phyloP scores from a whole-genome alignment of 2,888 invertebrate genomes.

The Anarsia innoxiella region DNA sequence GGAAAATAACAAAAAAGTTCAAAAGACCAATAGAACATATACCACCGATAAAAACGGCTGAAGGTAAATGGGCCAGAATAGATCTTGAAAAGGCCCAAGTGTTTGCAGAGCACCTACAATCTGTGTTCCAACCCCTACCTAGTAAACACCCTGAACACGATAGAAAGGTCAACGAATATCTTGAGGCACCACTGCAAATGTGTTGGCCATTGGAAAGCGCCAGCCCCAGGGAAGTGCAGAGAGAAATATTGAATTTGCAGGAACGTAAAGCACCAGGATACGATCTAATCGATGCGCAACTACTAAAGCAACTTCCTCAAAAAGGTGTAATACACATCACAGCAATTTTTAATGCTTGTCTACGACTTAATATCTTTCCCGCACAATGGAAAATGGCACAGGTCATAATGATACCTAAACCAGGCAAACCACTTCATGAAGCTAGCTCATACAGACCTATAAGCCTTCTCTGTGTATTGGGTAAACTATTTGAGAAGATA shows the following conservation, averaged over 20 bases:
- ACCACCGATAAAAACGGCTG: background rate
- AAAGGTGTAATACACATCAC: background rate
- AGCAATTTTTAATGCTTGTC: background rate
- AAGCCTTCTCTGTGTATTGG: background rate
- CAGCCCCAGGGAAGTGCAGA: background rate
- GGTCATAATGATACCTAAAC: background rate
- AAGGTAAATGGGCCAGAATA: background rate
- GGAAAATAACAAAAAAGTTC: background rate
- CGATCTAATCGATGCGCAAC: background rate
- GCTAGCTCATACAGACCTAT: background rate
- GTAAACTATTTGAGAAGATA: background rate
- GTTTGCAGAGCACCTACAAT: background rate
- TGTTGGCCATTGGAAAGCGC: background rate
- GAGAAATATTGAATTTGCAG: background rate
- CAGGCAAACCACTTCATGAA: background rate
- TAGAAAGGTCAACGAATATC: too few relatives aligned
- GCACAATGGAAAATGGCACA: too few relatives aligned
- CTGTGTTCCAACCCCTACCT: background rate
- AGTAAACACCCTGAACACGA: background rate
- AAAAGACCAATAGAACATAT: background rate
- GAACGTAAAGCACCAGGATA: background rate
- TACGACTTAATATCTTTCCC: too few relatives aligned
- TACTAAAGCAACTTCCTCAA: background rate
- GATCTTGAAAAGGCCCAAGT: background rate
- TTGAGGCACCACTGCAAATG: too few relatives aligned